phyloP scores from a whole-genome alignment of 2,888 invertebrate species.

The Dynastes hyllus region DNA sequence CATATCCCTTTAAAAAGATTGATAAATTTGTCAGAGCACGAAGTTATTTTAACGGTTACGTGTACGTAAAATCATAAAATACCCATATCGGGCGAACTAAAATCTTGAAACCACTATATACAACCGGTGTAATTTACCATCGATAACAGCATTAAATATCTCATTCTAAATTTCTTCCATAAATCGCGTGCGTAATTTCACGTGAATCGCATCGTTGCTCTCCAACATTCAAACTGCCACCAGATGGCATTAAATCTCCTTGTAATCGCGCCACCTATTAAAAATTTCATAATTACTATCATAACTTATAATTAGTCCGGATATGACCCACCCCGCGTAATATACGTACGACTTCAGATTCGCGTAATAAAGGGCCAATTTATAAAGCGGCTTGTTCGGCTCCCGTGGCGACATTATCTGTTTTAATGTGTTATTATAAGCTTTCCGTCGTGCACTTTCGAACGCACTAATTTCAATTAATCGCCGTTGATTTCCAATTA shows the following conservation, averaged over 20 bases:
- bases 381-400: constrained; percentile 59
- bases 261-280: constrained; percentile 40
- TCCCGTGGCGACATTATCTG: constrained; percentile 59
- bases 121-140: background rate
- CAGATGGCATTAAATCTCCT: constrained; percentile 30
- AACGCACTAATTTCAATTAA: constrained; percentile 47
- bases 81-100: too few species aligned
- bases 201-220: background rate
- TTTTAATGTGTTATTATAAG: constrained; percentile 62
- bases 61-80: too few species aligned
- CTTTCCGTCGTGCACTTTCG: constrained; percentile 50
- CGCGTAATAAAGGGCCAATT: constrained; percentile 61
- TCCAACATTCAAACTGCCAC: background rate
- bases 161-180: background rate
- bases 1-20: too few species aligned
- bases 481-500: constrained; percentile 46
- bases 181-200: constrained; percentile 21
- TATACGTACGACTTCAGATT: constrained; percentile 48
- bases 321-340: constrained; percentile 43
- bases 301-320: constrained; percentile 49
- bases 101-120: too few species aligned
- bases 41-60: too few species aligned
- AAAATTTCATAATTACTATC: constrained; percentile 47
- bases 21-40: too few species aligned
- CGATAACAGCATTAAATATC: background rate